phyloP scores from a whole-genome alignment of 2,797 vertebrate species.

The Pachyuromys duprasi region DNA sequence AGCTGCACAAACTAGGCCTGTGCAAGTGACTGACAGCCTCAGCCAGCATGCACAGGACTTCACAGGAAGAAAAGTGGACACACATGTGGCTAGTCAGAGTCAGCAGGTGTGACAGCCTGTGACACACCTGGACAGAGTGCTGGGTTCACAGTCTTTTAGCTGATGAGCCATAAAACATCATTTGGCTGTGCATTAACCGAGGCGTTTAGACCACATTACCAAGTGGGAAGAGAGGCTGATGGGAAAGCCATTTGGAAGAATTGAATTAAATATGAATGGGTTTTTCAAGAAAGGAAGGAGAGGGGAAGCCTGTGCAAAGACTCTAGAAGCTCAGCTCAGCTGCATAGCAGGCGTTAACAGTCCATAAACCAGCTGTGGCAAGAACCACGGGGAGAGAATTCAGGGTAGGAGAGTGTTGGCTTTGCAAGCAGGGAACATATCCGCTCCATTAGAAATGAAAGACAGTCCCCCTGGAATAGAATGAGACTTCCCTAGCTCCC shows the following conservation, averaged over 20 bases:
- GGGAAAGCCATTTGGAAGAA: constrained; percentile 47
- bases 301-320: background rate
- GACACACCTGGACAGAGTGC: background rate
- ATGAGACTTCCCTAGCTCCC: background rate
- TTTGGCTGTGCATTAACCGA: constrained; percentile 1
- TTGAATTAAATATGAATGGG: constrained; percentile 60
- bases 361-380: constrained; percentile 30
- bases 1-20: background rate
- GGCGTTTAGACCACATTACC: background rate
- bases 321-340: background rate
- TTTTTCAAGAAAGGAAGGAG: constrained; percentile 19
- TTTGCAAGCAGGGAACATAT: background rate
- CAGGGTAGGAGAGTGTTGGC: background rate
- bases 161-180: constrained; percentile 9
- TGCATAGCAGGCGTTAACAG: background rate
- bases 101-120: constrained; percentile 7
- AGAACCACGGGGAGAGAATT: background rate
- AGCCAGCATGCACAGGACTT: too few species aligned
- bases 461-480: background rate
- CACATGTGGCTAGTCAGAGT: background rate
- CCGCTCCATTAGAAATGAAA: constrained; percentile 3
- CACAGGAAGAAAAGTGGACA: background rate
- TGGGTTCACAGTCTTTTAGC: background rate
- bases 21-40: background rate
- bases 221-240: background rate